Evolutionary conservation across 92 coral and sea anemone species (phyloP).

Genomic region (Anthopleura xanthogrammica): DNA sequence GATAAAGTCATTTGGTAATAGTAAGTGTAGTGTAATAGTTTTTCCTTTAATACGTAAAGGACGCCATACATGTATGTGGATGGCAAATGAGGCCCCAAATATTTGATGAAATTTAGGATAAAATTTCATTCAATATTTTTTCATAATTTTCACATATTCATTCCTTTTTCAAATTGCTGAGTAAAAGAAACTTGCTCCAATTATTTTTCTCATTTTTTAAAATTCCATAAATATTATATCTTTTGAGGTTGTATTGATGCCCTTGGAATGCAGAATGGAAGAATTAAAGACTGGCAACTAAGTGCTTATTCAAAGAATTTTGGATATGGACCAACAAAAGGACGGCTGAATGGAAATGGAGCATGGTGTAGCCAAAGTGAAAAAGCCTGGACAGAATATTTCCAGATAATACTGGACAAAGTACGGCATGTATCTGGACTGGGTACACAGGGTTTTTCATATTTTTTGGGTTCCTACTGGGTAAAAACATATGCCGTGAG

Average conservation of each 20-base stretch:
- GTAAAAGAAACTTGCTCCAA: no score
- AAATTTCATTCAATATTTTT: no score
- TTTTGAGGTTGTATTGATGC: conserved; percentile 42
- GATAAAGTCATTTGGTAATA: no score
- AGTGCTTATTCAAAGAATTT: conserved; percentile 11
- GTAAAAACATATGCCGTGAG: conserved; percentile 37
- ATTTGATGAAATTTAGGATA: no score
- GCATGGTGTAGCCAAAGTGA: conserved; percentile 59
- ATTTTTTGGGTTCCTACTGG: conserved; percentile 15
- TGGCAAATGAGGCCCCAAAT: no score
- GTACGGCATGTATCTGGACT: conserved; percentile 60
- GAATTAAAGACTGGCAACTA: conserved; percentile 37
- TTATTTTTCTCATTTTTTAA: no score
- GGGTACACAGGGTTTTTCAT: conserved; percentile 47
- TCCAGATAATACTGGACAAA: conserved; percentile 48
- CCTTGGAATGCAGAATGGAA: conserved; percentile 46
- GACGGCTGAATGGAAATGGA: conserved; percentile 28
- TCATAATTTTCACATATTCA: no score
- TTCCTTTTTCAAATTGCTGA: no score
- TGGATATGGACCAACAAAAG: conserved; percentile 44
- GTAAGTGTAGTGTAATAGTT: no score
- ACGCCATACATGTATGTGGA: no score
- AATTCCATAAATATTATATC: not conserved
- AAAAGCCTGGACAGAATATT: conserved; percentile 22
- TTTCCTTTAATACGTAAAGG: no score